These are phyloP conservation scores for Tragelaphus imberbis DNA, from an alignment of 2,113 vertebrate genomes.

Conservation along the genomic window DNA sequence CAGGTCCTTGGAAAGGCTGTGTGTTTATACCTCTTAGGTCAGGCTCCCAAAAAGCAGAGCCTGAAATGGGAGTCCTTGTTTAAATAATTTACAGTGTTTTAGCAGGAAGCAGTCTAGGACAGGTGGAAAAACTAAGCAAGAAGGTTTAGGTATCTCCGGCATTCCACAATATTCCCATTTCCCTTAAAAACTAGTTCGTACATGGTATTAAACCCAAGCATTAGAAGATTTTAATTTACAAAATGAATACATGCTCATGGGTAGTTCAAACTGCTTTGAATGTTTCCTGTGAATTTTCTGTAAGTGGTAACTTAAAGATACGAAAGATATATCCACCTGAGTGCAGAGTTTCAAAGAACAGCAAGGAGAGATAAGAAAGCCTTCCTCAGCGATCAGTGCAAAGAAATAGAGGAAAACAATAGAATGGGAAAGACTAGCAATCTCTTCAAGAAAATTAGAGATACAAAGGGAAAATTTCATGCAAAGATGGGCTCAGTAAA, in stretches of 20 bases:
- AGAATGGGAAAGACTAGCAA: background rate
- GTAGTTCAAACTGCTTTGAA: background rate
- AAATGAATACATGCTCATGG: background rate
- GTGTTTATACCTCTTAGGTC: background rate
- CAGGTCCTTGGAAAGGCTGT: background rate
- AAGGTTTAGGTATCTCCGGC: fast-evolving
- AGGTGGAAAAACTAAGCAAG: background rate
- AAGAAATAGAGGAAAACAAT: background rate
- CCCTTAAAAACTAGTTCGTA: background rate
- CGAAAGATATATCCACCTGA: background rate
- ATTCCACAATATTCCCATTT: fast-evolving
- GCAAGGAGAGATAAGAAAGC: background rate
- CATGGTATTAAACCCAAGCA: background rate
- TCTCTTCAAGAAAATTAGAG: background rate
- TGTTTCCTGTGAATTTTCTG: background rate
- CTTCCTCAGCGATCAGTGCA: background rate
- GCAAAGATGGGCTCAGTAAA: background rate
- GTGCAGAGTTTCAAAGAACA: background rate
- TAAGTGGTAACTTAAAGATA: background rate
- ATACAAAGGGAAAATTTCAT: background rate
- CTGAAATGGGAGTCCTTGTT: background rate
- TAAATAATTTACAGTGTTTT: background rate
- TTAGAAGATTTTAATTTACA: background rate
- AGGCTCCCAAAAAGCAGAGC: background rate
- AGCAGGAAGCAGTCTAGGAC: fast-evolving